phyloP scores from a whole-genome alignment of 1,140 invertebrate species.

The Zaprionus davidi region DNA sequence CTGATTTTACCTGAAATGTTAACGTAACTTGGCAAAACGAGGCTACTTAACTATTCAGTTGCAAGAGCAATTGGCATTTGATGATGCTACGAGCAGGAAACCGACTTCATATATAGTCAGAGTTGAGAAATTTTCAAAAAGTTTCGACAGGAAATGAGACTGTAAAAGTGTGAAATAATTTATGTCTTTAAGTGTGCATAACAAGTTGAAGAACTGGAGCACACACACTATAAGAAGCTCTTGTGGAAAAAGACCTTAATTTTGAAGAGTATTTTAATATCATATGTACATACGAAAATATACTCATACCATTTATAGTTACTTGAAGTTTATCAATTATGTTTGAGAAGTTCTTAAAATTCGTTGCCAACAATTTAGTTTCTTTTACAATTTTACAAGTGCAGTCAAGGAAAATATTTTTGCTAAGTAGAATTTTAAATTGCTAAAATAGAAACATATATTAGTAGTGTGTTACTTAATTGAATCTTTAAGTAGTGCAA shows the following conservation, averaged over 20 bases:
- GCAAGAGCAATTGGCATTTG: conserved; percentile 51
- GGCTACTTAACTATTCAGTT: conserved; percentile 64
- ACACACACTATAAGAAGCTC: background rate
- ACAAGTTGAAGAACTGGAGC: background rate
- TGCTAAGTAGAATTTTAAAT: background rate
- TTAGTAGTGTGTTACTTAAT: background rate
- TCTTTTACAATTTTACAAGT: background rate
- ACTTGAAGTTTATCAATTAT: background rate
- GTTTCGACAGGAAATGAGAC: conserved; percentile 17
- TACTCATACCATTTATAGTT: background rate
- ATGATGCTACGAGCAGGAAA: conserved; percentile 9
- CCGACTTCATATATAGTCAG: background rate
- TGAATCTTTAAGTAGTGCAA: no score
- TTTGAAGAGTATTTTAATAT: background rate
- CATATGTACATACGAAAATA: background rate
- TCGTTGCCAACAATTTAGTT: background rate
- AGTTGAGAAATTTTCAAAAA: conserved; percentile 9
- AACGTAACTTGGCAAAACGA: conserved; percentile 36
- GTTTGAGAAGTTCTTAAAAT: background rate
- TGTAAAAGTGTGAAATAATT: conserved; percentile 8
- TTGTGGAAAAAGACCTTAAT: background rate
- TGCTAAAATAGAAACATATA: background rate
- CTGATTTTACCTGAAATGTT: conserved; percentile 64
- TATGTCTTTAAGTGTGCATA: conserved; percentile 4
- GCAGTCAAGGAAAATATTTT: background rate